These are phyloP conservation scores for Luffia ferchaultella DNA, from an alignment of 2,888 invertebrate species.

Conservation along the genomic window DNA sequence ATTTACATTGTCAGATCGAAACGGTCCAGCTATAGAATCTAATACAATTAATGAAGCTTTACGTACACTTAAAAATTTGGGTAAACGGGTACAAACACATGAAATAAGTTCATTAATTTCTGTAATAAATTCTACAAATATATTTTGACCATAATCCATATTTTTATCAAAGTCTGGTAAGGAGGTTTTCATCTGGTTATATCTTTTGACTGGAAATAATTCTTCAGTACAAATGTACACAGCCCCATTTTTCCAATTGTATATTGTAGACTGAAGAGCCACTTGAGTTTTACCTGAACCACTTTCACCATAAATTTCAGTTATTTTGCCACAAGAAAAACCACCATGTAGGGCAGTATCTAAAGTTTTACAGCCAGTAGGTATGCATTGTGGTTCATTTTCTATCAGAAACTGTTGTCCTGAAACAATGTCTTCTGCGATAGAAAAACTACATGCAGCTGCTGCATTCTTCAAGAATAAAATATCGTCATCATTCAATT, in stretches of 20 bases:
- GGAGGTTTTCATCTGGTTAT: conserved; percentile 36
- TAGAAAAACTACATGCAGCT: conserved; percentile 25
- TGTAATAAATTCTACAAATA: conserved; percentile 50
- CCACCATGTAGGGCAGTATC: conserved; percentile 73
- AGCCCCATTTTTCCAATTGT: conserved; percentile 66
- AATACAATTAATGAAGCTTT: conserved; percentile 35
- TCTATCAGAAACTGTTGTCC: conserved; percentile 27
- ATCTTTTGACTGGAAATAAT: conserved; percentile 58
- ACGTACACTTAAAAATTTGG: conserved; percentile 32
- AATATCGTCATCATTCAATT: conserved; percentile 36
- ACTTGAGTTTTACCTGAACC: conserved; percentile 85
- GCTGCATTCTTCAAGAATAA: conserved; percentile 32
- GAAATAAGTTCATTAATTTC: conserved; percentile 42
- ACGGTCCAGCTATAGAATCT: conserved; percentile 56
- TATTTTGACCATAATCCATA: conserved; percentile 34
- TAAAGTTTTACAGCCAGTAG: conserved; percentile 66
- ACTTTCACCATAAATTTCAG: conserved; percentile 83
- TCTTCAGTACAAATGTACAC: conserved; percentile 84
- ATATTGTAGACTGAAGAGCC: conserved; percentile 74
- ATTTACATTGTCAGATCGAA: conserved; percentile 43
- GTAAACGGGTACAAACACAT: conserved; percentile 41
- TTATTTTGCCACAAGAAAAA: conserved; percentile 71
- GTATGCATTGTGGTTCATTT: conserved; percentile 25
- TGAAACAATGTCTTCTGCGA: conserved; percentile 16
- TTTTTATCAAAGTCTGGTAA: conserved; percentile 19